Base-by-base conservation (phyloP, 2,797 vertebrate species). In the Sebastes itinus region DNA sequence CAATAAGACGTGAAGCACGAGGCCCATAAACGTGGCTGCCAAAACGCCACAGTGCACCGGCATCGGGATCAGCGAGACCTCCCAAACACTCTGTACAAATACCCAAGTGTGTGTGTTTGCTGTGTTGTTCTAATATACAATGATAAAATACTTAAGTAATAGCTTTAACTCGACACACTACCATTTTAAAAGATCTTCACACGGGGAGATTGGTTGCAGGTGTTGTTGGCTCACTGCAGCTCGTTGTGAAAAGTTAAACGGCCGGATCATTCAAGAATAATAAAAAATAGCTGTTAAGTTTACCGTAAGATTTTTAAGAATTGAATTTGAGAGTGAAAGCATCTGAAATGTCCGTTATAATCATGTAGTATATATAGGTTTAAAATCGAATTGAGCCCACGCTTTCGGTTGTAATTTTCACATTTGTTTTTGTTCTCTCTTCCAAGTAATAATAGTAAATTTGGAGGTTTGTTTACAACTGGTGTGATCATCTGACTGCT, bases 21-120 rank as follows among this genome's bases (percentile, higher is more conserved):
- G 77, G 52, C 71, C 71, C 61, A 38, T 85, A 83, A 87, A 88
- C 23, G 23, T 72, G 27, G 10, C 82, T 82, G 86, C 82, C 76
- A 87, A 65, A 66, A 80, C 71, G 55, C 38, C 70, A 42, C 52
- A 27, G 80, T 22, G 71, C 32, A 16, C 16, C 13, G 20, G 56
- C 28, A 75, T 25, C 58, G 18, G 23, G 32, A 73, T 59, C 64
- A 55, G 20, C n/a, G 3, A 58, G 86, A 89, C 82, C 80, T 85
- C 78, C 82, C 73, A 80, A 67, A 84, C 62, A 61, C 33, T 38
- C 25, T 20, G 69, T 49, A 35, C 30, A 52, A 7, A 32, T n/a
- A 67, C 27, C 25, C 4, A 6, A n/a, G 20, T 35, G 11, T 58
- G 7, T 58, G 27, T 46, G 25, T 42, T 18, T 64, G 12, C 27